Evolutionary conservation across 2,113 vertebrate genomes (phyloP).

Genomic region (Nematolebias whitei): DNA sequence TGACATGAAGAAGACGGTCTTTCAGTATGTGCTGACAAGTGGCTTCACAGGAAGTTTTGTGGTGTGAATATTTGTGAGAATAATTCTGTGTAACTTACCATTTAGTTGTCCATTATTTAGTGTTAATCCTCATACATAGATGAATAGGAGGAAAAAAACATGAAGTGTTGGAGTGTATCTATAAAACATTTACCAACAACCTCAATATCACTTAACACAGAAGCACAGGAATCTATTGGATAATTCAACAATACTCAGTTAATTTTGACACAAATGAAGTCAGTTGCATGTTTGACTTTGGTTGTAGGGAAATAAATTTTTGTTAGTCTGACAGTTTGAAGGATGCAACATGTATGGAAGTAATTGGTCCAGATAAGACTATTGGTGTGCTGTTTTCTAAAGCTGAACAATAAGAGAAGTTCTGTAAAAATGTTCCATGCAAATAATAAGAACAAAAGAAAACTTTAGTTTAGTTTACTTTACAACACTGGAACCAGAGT

Average conservation of each 20-base stretch:
- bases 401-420: not conserved
- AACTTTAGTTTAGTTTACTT: too few species aligned
- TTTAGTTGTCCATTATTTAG: conserved; percentile 48
- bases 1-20: conserved; percentile 29
- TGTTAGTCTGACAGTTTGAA: not conserved
- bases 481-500: too few species aligned
- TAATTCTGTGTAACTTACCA: conserved; percentile 24
- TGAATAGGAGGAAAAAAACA: not conserved
- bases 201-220: not conserved
- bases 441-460: too few species aligned
- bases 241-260: conserved; percentile 16
- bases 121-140: conserved; percentile 23
- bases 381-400: not conserved
- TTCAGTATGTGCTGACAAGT: not conserved
- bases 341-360: not conserved
- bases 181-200: conserved; percentile 31
- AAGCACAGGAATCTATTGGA: conserved; percentile 9
- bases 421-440: too few species aligned
- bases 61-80: conserved; percentile 33
- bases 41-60: conserved; percentile 18
- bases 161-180: not conserved
- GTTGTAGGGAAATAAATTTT: too few species aligned
- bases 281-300: not conserved
- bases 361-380: not conserved
- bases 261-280: not conserved